Evolutionary conservation across 2,797 vertebrate species (phyloP), one percentile per base, ranked within the genome.

Genomic region (Gallinago nigripennis): DNA sequence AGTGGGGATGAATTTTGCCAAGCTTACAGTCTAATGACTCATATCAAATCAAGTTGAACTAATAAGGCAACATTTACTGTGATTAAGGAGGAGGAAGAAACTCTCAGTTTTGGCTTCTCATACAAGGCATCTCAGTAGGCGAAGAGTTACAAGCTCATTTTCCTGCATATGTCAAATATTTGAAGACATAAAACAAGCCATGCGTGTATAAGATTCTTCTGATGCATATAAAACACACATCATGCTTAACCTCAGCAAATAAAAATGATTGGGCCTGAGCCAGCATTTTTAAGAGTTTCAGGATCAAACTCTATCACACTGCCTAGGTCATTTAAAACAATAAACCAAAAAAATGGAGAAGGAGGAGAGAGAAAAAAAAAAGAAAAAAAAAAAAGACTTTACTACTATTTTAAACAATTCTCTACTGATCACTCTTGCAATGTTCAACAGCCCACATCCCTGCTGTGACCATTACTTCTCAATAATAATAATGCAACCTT

Each of bases 221-320:
- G 78, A 94, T 10, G 8, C 71, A 75, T 60, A 82, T 46, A 92
- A 86, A 88, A 69, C 23, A 72, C 23, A 72, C 45, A 92, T 89
- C 84, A 60, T 50, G 78, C 88, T 93, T 89, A 91, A 91, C 65
- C 57, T 78, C 35, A 9, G 37, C 68, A 75, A 61, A 92, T 75
- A 71, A 78, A 96, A 87, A 28, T 4, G 0, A 61, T 19, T 39
- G 37, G 71, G 14, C 41, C 83, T 64, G 30, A 93, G 90, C 64
- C 79, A 94, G 61, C 57, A 75, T 71, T 92, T 95, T 88, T 61
- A 91, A 93, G 54, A 64, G 69, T 85, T 80, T 68, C 54, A 65
- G 72, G 71, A 89, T 86, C 53, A 65, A 87, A 43, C 25, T 45
- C 46, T 3, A 92, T 24, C 60, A 46, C 37, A 19, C 3, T 80